Evolutionary conservation across 2,113 vertebrate genomes (phyloP), one percentile per base, ranked within the genome.

Genomic region (Zapornia atra): DNA sequence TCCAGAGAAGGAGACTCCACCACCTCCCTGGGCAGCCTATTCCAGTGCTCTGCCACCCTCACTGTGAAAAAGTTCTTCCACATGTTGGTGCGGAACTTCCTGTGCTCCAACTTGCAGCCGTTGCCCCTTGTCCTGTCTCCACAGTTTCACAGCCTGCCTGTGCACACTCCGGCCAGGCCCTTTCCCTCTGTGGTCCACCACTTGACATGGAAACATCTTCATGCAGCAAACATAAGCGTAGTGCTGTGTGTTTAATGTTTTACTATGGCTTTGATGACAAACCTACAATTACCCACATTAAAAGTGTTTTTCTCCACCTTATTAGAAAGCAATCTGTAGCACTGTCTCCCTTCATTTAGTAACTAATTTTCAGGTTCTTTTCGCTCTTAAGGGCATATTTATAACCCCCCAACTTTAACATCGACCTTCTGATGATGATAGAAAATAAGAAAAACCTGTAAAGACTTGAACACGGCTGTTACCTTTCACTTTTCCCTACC

Each of bases 261-360:
- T 25, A 2, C 9, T 20, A 19, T 1, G 1, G 12, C 54, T 73
- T 31, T 71, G 44, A 18, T 40, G 34, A 42, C 21, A 26, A 48
- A 40, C n/a, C 33, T 36, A 40, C 25, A 66, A 15, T 26, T 56
- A 89, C 4, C 19, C 38, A 60, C 34, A 36, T 12, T 29, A 34
- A 38, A 86, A 78, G 13, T 7, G 19, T 24, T 81, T 71, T 42
- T 72, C 42, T 91, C 29, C 33, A 53, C 48, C 14, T 33, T 40
- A 50, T 9, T 18, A 57, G 22, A 63, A 42, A 68, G 34, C 5
- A 20, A 40, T 51, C 24, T 28, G 59, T 31, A 59, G 40, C 38
- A 60, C 24, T 0, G 0, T 0, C 1, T 26, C n/a, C 6, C 51
- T 57, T 61, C 15, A 19, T 90, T 48, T 72, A 42, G 44, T 31